A percentile compares a stretch with the other conserved stretches of the same genome.
These are phyloP conservation scores for Latheticus oryzae DNA, from an alignment of 2,888 invertebrate genomes.

Conservation along the genomic window DNA sequence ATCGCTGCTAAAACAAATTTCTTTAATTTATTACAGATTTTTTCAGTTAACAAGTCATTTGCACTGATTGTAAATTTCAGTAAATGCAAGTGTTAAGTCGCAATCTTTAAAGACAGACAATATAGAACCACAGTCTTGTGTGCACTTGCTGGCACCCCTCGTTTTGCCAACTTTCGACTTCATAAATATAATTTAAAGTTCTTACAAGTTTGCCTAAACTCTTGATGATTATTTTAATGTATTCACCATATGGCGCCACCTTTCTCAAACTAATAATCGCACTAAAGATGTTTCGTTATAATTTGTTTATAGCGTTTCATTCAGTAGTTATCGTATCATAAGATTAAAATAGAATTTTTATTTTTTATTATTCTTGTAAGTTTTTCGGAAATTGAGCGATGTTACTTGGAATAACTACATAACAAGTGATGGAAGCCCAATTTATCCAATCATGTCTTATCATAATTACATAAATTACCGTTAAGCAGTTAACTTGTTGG, in stretches of 20 bases:
- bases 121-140: slow-evolving; percentile 36
- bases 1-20: background rate
- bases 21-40: too few species aligned
- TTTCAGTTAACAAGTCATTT: too few species aligned
- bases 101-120: slow-evolving; percentile 32
- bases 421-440: slow-evolving; percentile 49
- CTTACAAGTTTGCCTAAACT: slow-evolving; percentile 56
- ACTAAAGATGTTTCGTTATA: slow-evolving; percentile 7
- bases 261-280: slow-evolving; percentile 35
- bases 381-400: too few species aligned
- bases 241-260: slow-evolving; percentile 55
- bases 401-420: too few species aligned
- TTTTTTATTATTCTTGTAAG: too few species aligned
- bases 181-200: slow-evolving; percentile 60
- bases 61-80: background rate
- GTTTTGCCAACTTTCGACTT: slow-evolving; percentile 56
- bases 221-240: slow-evolving; percentile 61
- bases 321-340: slow-evolving; percentile 1
- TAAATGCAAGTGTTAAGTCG: slow-evolving; percentile 22
- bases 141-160: slow-evolving; percentile 45
- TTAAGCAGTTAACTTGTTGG: slow-evolving; percentile 45
- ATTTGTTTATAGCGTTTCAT: slow-evolving; percentile 10
- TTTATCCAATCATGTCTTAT: slow-evolving; percentile 46
- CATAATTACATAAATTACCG: slow-evolving; percentile 45
- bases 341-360: too few species aligned